Evolutionary conservation across 2,888 invertebrate species (phyloP).

Genomic region (Aproaerema taeniolella): DNA sequence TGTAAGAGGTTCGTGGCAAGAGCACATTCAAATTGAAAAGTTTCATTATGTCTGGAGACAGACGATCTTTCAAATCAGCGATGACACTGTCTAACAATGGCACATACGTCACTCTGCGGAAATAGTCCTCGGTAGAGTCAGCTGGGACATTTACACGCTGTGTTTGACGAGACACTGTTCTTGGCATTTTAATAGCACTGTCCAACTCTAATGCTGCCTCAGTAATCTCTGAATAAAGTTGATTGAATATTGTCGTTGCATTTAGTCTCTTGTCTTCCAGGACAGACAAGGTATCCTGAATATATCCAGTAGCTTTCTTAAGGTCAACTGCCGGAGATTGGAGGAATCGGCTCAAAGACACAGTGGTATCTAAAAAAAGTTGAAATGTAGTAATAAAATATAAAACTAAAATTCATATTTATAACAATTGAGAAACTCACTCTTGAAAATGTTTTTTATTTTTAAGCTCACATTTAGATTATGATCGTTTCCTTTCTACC

Average conservation of each 20-base stretch:
- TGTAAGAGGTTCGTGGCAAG: not conserved
- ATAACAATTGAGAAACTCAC: not conserved
- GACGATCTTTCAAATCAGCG: constrained; percentile 13
- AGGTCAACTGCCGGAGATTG: constrained; percentile 16
- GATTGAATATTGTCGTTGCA: constrained; percentile 14
- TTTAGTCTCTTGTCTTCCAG: constrained; percentile 15
- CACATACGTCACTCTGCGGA: not conserved
- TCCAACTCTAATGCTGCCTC: constrained; percentile 17
- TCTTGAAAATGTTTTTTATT: no score
- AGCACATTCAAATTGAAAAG: constrained; percentile 15
- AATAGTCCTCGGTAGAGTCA: not conserved
- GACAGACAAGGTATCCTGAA: not conserved
- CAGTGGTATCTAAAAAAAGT: constrained; percentile 12
- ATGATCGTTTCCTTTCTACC: no score
- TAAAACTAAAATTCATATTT: constrained; percentile 3
- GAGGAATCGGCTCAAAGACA: constrained; percentile 16
- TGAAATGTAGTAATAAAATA: constrained; percentile 5
- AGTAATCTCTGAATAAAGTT: constrained; percentile 15
- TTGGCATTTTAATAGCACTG: constrained; percentile 4
- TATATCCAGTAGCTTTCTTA: constrained; percentile 16
- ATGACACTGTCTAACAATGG: constrained; percentile 11
- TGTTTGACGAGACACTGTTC: not conserved
- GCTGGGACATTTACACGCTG: not conserved
- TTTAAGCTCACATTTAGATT: no score
- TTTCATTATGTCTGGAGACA: constrained; percentile 16